These are phyloP conservation scores for Dynastes maya DNA, from an alignment of 2,888 invertebrate species.

Conservation along the genomic window DNA sequence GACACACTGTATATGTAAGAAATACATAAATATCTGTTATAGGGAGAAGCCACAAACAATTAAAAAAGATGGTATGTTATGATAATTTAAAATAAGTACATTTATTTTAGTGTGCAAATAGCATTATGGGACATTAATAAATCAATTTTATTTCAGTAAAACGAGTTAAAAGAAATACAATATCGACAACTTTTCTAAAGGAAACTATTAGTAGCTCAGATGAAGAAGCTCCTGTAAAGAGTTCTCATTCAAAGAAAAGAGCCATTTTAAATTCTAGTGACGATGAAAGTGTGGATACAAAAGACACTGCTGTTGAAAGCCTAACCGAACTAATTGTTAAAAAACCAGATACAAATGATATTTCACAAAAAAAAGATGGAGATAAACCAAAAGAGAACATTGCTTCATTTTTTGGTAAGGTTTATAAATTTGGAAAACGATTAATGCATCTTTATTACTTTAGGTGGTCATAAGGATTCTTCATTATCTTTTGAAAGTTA, in stretches of 20 bases:
- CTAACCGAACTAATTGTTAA: slow-evolving; percentile 61
- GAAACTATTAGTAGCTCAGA: slow-evolving; percentile 55
- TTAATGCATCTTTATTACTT: not conserved
- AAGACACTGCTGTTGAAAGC: slow-evolving; percentile 60
- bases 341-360: slow-evolving; percentile 64
- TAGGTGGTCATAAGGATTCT: slow-evolving; percentile 8
- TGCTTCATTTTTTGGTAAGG: slow-evolving; percentile 41
- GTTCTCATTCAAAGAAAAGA: not conserved
- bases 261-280: slow-evolving; percentile 28
- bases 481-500: slow-evolving; percentile 68
- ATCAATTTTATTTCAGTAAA: too few species aligned
- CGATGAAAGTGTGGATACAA: not conserved
- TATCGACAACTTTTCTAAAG: slow-evolving; percentile 68
- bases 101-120: too few species aligned
- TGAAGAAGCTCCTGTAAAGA: slow-evolving; percentile 46
- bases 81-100: too few species aligned
- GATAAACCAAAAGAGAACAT: slow-evolving; percentile 56
- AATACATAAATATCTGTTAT: slow-evolving; percentile 1
- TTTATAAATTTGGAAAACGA: not conserved
- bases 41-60: slow-evolving; percentile 18
- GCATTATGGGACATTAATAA: too few species aligned
- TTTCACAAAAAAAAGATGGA: slow-evolving; percentile 59
- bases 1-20: not conserved
- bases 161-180: not conserved
- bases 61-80: slow-evolving; percentile 29